phyloP scores from a whole-genome alignment of 1,140 invertebrate genomes.

The Drosophila prosaltans region DNA sequence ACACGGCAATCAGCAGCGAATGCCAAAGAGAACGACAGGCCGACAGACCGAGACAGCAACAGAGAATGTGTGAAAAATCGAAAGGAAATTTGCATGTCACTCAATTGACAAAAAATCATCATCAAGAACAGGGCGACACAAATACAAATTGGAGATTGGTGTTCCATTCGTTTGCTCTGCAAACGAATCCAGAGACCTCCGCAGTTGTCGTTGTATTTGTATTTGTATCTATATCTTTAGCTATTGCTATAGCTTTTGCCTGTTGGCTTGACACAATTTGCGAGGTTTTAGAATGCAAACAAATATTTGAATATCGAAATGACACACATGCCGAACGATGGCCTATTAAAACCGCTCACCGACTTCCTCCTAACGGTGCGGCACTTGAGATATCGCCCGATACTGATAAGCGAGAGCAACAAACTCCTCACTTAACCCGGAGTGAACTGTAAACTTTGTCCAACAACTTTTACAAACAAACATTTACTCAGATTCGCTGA shows the following conservation, averaged over 20 bases:
- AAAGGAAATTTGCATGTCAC: conserved; percentile 79
- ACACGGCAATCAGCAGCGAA: conserved; percentile 53
- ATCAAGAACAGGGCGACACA: conserved; percentile 48
- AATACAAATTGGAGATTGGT: conserved; percentile 36
- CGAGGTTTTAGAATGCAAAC: conserved; percentile 56
- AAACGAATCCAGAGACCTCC: conserved; percentile 38
- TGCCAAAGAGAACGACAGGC: conserved; percentile 2
- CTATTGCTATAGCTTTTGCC: conserved; percentile 21
- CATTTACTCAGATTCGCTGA: conserved; percentile 9
- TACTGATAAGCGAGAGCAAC: conserved; percentile 63
- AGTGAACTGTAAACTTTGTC: conserved; percentile 35
- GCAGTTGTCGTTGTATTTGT: conserved; percentile 23
- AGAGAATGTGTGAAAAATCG: conserved; percentile 74
- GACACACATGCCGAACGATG: conserved; percentile 57
- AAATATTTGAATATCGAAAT: conserved; percentile 69
- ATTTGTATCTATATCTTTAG: too few species aligned
- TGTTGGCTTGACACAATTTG: conserved; percentile 64
- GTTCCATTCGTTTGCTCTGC: conserved; percentile 49
- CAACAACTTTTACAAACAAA: conserved; percentile 25
- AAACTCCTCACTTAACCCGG: conserved; percentile 49
- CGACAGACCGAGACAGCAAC: neutral
- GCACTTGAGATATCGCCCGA: conserved; percentile 32
- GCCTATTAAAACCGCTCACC: conserved; percentile 42
- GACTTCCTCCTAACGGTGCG: conserved; percentile 62
- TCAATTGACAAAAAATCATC: conserved; percentile 42